phyloP scores from a whole-genome alignment of 2,113 vertebrate species.

The Marmota monax region DNA sequence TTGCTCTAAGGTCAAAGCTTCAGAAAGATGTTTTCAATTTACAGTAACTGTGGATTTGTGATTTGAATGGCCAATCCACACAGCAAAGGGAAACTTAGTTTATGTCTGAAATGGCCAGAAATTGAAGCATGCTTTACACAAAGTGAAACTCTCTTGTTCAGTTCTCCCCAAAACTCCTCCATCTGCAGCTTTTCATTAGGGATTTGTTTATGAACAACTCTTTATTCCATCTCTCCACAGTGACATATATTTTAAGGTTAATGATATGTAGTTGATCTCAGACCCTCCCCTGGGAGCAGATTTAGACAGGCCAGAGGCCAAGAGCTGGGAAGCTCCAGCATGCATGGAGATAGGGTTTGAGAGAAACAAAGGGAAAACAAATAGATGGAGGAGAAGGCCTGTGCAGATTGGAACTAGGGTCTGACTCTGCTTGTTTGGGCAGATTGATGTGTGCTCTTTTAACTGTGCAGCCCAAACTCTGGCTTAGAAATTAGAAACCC shows the following conservation, averaged over 20 bases:
- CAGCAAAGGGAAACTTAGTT: neutral
- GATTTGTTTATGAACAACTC: neutral
- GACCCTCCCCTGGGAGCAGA: neutral
- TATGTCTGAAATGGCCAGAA: slow-evolving; percentile 1
- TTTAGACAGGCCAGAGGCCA: neutral
- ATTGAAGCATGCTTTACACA: neutral
- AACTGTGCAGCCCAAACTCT: neutral
- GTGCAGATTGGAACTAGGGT: neutral
- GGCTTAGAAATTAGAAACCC: neutral
- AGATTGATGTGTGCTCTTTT: neutral
- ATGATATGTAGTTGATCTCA: neutral
- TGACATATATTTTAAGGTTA: neutral
- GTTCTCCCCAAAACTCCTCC: neutral
- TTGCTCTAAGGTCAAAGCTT: slow-evolving; percentile 29
- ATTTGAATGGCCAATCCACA: neutral
- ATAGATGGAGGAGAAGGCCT: neutral
- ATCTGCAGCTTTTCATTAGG: neutral
- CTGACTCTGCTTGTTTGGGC: neutral
- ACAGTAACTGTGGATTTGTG: neutral
- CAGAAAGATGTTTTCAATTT: slow-evolving; percentile 71
- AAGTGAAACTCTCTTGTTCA: neutral
- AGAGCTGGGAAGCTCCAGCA: neutral
- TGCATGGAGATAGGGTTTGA: neutral
- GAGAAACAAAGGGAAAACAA: neutral
- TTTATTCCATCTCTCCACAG: neutral